Base-by-base conservation (phyloP, 2,888 invertebrate species). In the Ichneumoninae sp. region DNA sequence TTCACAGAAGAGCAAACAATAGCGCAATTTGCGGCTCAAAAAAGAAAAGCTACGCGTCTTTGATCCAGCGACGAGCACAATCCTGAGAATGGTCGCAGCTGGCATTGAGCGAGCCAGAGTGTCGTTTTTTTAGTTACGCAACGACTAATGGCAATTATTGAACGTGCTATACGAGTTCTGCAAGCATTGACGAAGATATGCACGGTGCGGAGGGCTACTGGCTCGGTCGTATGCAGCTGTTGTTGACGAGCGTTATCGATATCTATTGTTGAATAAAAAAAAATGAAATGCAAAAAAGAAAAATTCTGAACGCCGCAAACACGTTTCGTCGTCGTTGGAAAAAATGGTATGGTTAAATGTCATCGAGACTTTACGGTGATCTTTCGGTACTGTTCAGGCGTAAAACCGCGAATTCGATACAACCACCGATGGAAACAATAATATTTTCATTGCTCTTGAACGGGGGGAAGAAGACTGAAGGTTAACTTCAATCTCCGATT, bases 401-500 rank as follows among this genome's bases (percentile, higher is more conserved):
- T 22, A 33, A 60, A 78, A 71, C 71, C 78, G 69, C 85, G 52
- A 86, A 82, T 13, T 33, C 54, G 78, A 80, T 50, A 82, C 80
- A 19, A 33, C 13, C 26, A 26, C 13, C 62, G 0, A 62, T 52
- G 44, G 50, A 22, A 57, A 7, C 8, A 33, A 57, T 66, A 22
- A n/a, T 50, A 70, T 69, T 70, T 62, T 70, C 68, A 16, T 74
- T 26, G 16, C 40, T 80, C 54, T 33, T 19, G 50, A 36, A 72
- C 54, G 69, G 70, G 22, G 36, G 33, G 62, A 54, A 78, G 60
- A 72, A 66, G 72, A 86, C 68, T 60, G 75, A 74, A 86, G 87
- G 86, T 70, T 75, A 87, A 86, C 84, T 84, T 70, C 66, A 72
- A 82, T 86, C 86, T 82, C 60, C 60, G 82, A 83, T 87, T 84